Conservation (phyloP, 2,797 vertebrate species). For the Intellagama lesueurii region DNA sequence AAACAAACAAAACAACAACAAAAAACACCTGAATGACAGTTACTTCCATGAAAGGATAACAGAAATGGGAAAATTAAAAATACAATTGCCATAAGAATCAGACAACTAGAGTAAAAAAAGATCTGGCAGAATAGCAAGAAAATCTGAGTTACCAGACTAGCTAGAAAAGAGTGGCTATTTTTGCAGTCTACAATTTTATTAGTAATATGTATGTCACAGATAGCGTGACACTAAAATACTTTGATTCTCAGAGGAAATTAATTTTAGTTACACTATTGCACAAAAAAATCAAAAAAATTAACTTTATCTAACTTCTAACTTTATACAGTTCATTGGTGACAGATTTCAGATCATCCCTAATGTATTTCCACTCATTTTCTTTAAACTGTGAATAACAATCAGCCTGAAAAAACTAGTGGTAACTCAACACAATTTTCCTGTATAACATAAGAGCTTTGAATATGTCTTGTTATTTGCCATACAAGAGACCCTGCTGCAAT, state of each 20-base stretch:
- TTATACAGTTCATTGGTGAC: background rate
- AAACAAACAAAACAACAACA: background rate
- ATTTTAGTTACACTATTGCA: background rate
- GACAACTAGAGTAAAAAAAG: too few relatives aligned
- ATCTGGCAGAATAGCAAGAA: too few relatives aligned
- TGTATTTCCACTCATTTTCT: background rate
- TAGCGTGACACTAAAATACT: background rate
- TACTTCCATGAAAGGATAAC: background rate
- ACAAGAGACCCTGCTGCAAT: too few relatives aligned
- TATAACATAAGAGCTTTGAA: background rate
- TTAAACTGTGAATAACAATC: background rate
- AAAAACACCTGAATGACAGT: background rate
- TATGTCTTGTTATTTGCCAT: background rate
- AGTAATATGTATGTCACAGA: background rate
- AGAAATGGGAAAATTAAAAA: background rate
- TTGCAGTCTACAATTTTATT: background rate
- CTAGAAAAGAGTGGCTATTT: background rate
- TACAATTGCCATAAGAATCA: background rate
- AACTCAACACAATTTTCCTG: background rate
- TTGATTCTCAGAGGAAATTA: background rate
- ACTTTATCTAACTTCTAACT: background rate
- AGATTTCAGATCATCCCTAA: background rate
- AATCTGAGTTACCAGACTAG: too few relatives aligned
- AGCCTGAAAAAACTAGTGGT: background rate
- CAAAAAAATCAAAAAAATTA: fast-evolving